Percentiles rank a stretch among this genome's conserved stretches.
Evolutionary conservation across 1,140 invertebrate species (phyloP).

Genomic region (Pseudomyrmex dendroicus): DNA sequence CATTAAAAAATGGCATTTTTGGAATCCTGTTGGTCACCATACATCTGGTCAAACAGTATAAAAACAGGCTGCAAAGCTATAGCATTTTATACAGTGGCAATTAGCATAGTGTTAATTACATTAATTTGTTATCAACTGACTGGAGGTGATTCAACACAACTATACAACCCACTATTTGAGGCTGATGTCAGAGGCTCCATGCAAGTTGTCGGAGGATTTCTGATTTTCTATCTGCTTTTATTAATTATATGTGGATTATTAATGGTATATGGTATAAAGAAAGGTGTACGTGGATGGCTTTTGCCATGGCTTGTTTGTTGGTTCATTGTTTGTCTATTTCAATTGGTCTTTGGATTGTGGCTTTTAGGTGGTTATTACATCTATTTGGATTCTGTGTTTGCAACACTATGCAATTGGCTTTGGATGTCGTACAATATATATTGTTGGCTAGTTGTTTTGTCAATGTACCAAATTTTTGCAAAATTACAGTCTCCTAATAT

Average conservation of each 20-base stretch:
- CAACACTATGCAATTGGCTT: slow-evolving; percentile 90
- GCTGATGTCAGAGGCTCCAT: slow-evolving; percentile 92
- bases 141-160: slow-evolving; percentile 94
- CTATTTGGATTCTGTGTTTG: slow-evolving; percentile 92
- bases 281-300: slow-evolving; percentile 90
- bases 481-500: slow-evolving; percentile 94
- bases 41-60: slow-evolving; percentile 92
- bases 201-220: slow-evolving; percentile 89
- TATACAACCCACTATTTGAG: slow-evolving; percentile 95
- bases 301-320: slow-evolving; percentile 92
- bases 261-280: slow-evolving; percentile 86
- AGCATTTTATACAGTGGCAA: slow-evolving; percentile 91
- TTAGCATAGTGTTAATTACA: slow-evolving; percentile 91
- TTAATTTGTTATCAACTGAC: slow-evolving; percentile 90
- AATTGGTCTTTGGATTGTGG: slow-evolving; percentile 93
- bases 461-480: slow-evolving; percentile 92
- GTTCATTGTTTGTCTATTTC: slow-evolving; percentile 90
- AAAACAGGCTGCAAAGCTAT: slow-evolving; percentile 91
- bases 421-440: slow-evolving; percentile 95
- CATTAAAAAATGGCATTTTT: slow-evolving; percentile 88
- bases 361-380: slow-evolving; percentile 94
- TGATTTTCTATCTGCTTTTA: slow-evolving; percentile 90
- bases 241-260: slow-evolving; percentile 88
- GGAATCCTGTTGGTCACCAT: slow-evolving; percentile 94
- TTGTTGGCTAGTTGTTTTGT: slow-evolving; percentile 93